phyloP scores from a whole-genome alignment of 2,797 vertebrate genomes.

The Crocidura indochinensis region DNA sequence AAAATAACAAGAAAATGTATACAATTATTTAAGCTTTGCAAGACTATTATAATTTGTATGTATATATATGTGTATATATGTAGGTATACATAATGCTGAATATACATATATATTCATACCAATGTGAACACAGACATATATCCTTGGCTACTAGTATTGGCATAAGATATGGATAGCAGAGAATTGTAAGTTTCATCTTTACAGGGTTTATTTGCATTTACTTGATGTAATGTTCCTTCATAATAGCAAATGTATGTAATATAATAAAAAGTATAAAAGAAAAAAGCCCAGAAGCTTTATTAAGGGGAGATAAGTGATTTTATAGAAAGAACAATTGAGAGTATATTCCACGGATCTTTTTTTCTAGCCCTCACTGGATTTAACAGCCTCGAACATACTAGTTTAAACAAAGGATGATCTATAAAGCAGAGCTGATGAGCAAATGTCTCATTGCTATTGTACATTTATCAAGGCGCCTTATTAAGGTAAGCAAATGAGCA shows the following conservation, averaged over 20 bases:
- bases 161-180: slow-evolving; percentile 10
- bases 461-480: slow-evolving; percentile 65
- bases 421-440: slow-evolving; percentile 49
- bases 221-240: slow-evolving; percentile 17
- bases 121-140: not conserved
- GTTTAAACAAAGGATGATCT: slow-evolving; percentile 71
- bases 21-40: not conserved
- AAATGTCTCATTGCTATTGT: slow-evolving; percentile 30
- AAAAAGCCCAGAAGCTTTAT: slow-evolving; percentile 21
- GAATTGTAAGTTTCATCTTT: slow-evolving; percentile 44
- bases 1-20: not conserved
- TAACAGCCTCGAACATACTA: slow-evolving; percentile 17
- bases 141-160: slow-evolving; percentile 8
- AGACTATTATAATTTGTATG: slow-evolving; percentile 18
- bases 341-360: slow-evolving; percentile 48
- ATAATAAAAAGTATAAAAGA: slow-evolving; percentile 46
- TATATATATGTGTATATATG: not conserved
- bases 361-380: not conserved
- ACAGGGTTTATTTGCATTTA: slow-evolving; percentile 44
- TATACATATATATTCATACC: not conserved
- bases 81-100: not conserved
- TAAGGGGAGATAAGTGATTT: slow-evolving; percentile 54
- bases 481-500: slow-evolving; percentile 74
- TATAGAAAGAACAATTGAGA: not conserved
- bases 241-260: not conserved